Base-by-base conservation (phyloP, 2,888 invertebrate species). In the Neocrepidodera transversa region DNA sequence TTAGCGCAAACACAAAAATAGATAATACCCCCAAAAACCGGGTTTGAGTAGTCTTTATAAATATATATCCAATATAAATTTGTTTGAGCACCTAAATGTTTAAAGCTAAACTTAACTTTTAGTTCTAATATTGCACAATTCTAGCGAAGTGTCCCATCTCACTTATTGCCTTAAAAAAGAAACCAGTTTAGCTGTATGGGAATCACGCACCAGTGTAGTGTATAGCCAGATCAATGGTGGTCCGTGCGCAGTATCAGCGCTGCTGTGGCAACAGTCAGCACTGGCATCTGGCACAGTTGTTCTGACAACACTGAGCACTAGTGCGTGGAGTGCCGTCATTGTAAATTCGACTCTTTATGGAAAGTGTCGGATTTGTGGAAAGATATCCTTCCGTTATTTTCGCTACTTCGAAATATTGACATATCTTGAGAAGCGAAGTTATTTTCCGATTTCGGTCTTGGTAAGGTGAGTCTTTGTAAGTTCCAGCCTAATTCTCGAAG, bases 351-450 rank as follows among this genome's bases (percentile, higher is more conserved):
- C 83, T 85, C 85, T 82, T 88, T 88, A 81, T 89, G 87, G 82
- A 89, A 89, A 73, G 89, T 89, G 82, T 90, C 90, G 77, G 90
- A 90, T 82, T 89, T 89, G 83, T 90, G 89, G 82, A 90, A 90
- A 76, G 87, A 82, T 74, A 85, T 83, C 71, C 83, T 79, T 64
- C 82, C 82, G 68, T 82, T 75, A 74, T 81, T 80, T 72, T 84
- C 82, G 72, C 81, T 80, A 72, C 83, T 83, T 72, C 84, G 80
- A 69, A 86, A 74, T 82, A 83, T 61, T 80, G 82, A 90, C 88
- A 88, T 84, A 53, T 88, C 84, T 73, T 80, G 79, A 81, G 82
- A 83, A 36, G 87, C 84, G 81, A 92, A 91, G 81, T 91, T 91
- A 82, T 88, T 90, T 79, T 92, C 92, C 63, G 91, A 91, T 81